Base-by-base conservation (phyloP, 1,140 invertebrate genomes). In the Calliopsis andreniformis region DNA sequence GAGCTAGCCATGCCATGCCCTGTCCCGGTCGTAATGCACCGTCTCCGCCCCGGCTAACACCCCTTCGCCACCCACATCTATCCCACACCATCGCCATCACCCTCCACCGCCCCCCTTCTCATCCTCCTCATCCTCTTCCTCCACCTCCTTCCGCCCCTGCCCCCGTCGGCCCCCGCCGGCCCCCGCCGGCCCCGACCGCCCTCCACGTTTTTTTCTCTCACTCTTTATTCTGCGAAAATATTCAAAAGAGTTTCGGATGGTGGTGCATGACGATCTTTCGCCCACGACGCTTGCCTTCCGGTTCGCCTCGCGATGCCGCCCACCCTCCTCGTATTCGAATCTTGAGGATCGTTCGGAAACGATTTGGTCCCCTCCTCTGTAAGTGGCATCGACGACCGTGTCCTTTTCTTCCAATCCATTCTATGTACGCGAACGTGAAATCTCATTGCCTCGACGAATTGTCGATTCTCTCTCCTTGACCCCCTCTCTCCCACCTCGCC, bases 21-120 rank as follows among this genome's bases (percentile, higher is more conserved):
- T 85, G 84, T 89, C 87, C 84, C 87, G 80, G 87, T 87, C 87
- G 86, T 88, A 89, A 89, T 90, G 88, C 87, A 89, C 87, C 83
- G 69, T 79, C 78, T 81, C 78, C 80, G 66, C 76, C 83, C 84
- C 71, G 76, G 69, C 78, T 86, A 82, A 82, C 82, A 82, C 84
- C 82, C 69, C 75, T 76, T 66, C 63, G 16, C 70, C 45, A 58
- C 42, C 77, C 61, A 59, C 47, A 59, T 64, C 45, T 62, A 69
- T 69, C 70, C 51, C 75, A 79, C 61, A 75, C 70, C 77, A 71
- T 68, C 76, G 58, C 73, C 62, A 59, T 68, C 72, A 77, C n/a
- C 23, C 12, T 35, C 45, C 20, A n/a, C 64, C 7, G 23, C 43
- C 35, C 25, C 53, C 20, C 51, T n/a, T 18, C 30, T 18, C 35